These are phyloP conservation scores for Aphidoletes aphidimyza DNA, from an alignment of 2,888 invertebrate species.

Conservation along the genomic window DNA sequence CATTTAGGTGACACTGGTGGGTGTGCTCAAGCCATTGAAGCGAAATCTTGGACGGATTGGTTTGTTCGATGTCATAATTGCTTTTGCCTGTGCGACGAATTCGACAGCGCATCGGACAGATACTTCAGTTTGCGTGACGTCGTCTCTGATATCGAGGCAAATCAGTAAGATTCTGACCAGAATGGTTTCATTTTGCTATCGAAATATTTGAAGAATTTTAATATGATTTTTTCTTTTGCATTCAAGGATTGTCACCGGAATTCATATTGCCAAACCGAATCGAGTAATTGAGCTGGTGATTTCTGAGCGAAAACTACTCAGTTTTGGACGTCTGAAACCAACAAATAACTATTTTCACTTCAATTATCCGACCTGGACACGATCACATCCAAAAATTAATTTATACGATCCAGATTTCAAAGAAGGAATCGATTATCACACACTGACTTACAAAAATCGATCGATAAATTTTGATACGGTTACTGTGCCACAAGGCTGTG, in stretches of 20 bases:
- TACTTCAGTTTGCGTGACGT: constrained; percentile 67
- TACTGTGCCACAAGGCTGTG: constrained; percentile 71
- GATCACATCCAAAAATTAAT: constrained; percentile 54
- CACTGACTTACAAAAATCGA: constrained; percentile 75
- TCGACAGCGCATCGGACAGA: constrained; percentile 66
- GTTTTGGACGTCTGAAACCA: constrained; percentile 70
- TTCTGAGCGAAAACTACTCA: constrained; percentile 73
- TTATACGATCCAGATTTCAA: constrained; percentile 66
- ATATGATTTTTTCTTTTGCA: background rate
- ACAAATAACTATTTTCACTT: constrained; percentile 40
- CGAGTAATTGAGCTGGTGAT: constrained; percentile 79
- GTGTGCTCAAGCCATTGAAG: background rate
- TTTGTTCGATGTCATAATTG: constrained; percentile 71
- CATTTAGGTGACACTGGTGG: constrained; percentile 58
- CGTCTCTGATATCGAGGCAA: constrained; percentile 61
- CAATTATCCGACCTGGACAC: constrained; percentile 1
- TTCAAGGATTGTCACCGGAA: constrained; percentile 77
- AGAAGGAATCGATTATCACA: constrained; percentile 75
- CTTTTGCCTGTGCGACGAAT: constrained; percentile 68
- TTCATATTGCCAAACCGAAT: constrained; percentile 75
- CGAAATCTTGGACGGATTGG: constrained; percentile 69
- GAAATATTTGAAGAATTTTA: background rate
- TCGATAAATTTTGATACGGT: constrained; percentile 80
- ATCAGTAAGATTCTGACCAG: constrained; percentile 61
- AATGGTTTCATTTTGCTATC: no score